These are phyloP conservation scores for Brachionus manjavacas DNA, from an alignment of 1,140 invertebrate genomes.

Conservation along the genomic window DNA sequence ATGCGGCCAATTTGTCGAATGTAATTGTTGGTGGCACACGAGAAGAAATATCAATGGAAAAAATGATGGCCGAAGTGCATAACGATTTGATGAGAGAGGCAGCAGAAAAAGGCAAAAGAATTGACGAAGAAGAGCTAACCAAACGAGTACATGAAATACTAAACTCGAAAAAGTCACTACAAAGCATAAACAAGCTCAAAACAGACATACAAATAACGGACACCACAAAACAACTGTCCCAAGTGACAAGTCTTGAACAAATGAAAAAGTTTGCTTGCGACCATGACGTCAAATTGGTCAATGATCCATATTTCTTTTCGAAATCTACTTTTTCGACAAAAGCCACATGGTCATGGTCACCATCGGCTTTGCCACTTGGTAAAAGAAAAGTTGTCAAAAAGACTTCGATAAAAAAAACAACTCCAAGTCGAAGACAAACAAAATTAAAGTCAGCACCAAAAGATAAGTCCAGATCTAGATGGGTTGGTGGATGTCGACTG, in stretches of 20 bases:
- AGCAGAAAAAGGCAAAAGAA: neutral
- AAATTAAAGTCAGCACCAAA: neutral
- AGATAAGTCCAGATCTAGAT: neutral
- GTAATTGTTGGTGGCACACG: neutral
- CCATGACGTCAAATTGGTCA: neutral
- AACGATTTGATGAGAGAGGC: conserved; percentile 6
- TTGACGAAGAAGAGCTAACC: conserved; percentile 24
- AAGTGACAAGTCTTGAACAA: neutral
- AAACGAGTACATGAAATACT: conserved; percentile 19
- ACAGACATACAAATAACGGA: neutral
- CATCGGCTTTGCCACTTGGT: neutral
- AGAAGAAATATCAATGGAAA: conserved; percentile 40
- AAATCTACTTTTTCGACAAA: neutral
- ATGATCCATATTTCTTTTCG: neutral
- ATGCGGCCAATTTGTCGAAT: conserved; percentile 5
- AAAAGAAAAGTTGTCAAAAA: neutral
- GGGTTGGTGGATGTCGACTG: neutral
- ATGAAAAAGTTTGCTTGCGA: neutral
- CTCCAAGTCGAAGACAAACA: neutral
- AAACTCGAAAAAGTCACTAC: neutral
- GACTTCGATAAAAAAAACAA: neutral
- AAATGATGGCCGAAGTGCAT: conserved; percentile 32
- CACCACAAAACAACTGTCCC: neutral
- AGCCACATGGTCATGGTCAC: too few species aligned
- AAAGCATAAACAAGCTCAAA: neutral